phyloP scores from a whole-genome alignment of 2,113 vertebrate genomes.

The Caretta caretta region DNA sequence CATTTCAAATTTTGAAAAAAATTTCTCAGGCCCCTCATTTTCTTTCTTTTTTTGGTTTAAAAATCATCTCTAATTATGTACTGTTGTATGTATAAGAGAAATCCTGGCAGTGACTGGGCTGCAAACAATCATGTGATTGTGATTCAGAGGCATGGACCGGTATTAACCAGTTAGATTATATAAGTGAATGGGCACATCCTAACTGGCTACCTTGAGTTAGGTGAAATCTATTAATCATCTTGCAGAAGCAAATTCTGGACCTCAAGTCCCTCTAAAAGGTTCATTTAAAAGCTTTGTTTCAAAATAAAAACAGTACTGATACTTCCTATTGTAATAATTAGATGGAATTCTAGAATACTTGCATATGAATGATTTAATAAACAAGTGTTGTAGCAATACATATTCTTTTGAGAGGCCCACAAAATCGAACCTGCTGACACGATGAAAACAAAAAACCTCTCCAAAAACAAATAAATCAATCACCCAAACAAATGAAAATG shows the following conservation, averaged over 20 bases:
- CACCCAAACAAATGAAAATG: not conserved
- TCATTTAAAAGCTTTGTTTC: slow-evolving; percentile 30
- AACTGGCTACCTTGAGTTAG: slow-evolving; percentile 23
- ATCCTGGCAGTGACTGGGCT: not conserved
- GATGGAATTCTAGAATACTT: not conserved
- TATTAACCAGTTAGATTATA: slow-evolving; percentile 1
- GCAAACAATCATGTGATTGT: not conserved
- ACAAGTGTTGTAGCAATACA: not conserved
- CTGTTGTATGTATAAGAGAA: not conserved
- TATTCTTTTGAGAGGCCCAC: not conserved
- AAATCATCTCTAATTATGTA: not conserved
- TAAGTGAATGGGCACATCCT: slow-evolving; percentile 13
- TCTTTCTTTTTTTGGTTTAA: not conserved
- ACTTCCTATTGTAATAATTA: not conserved
- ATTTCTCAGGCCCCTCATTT: not conserved
- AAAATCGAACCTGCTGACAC: not conserved
- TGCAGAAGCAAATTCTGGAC: not conserved
- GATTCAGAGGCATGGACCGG: not conserved
- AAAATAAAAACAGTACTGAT: slow-evolving; percentile 20
- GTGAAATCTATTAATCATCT: slow-evolving; percentile 4
- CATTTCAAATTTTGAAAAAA: slow-evolving; percentile 7
- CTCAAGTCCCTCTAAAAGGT: not conserved
- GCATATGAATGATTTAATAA: not conserved
- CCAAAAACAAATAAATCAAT: not conserved
- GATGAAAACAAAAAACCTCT: slow-evolving; percentile 6